Evolutionary conservation across 2,797 vertebrate genomes (phyloP), one percentile per base, ranked within the genome.

Genomic region (Rhynchonycteris naso): DNA sequence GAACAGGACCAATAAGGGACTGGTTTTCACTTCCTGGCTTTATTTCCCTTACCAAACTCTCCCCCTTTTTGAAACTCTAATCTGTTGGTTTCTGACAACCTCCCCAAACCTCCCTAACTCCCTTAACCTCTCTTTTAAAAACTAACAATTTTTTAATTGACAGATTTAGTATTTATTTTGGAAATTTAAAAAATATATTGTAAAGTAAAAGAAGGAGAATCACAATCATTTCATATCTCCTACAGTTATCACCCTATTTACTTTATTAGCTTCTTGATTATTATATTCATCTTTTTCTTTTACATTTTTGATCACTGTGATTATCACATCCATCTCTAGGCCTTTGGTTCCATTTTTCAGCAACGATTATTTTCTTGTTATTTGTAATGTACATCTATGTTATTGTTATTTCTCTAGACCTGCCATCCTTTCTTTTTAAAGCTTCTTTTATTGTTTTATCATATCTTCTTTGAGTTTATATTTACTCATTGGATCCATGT

Each of bases 101-200:
- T 66, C 24, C 47, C 14, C 13, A 26, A 4, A 33, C 65, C 30
- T 18, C 33, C 52, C 22, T 7, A 78, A 10, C 35, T 82, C 8
- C 38, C 56, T 54, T 22, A 63, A 61, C 72, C 7, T 74, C 50
- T 43, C 10, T 47, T 66, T 79, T 24, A 18, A 84, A 78, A 91
- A 71, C 19, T 50, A 61, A 75, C 14, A 10, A 76, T 69, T 88
- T 91, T 19, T 74, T 58, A 52, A 61, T 38, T 5, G n/a, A 47
- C 28, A 69, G 43, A 24, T 81, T 71, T 85, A 30, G n/a, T 68
- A 74, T 94, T 88, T 80, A 84, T 88, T 65, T 52, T 75, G n/a
- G n/a, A 58, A 86, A 92, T 69, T 75, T 0, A 81, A 75, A 72
- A 72, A 74, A 74, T 30, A 11, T n/a, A 56, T 14, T 63, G 11